A percentile compares a stretch with the other conserved stretches of the same genome.
Conservation (phyloP, 2,113 vertebrate species). For the Mirza zaza region DNA sequence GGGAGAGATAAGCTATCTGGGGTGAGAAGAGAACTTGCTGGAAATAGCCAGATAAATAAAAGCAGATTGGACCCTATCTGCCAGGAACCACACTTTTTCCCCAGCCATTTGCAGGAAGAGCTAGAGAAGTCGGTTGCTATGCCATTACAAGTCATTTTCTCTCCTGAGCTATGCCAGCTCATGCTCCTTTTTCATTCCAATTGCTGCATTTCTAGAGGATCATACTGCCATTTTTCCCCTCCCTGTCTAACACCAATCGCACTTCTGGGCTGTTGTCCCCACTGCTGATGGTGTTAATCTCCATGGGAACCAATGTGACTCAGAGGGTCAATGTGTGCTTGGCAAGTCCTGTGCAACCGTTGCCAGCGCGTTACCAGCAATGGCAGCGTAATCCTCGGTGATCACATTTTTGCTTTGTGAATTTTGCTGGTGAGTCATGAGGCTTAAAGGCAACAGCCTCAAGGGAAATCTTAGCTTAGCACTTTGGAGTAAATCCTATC, state of each 20-base stretch:
- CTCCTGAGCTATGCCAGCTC: constrained; percentile 34
- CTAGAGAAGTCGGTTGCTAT: constrained; percentile 42
- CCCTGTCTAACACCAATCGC: constrained; percentile 54
- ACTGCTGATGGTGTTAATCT: constrained; percentile 66
- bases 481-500: constrained; percentile 42
- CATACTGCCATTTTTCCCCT: constrained; percentile 66
- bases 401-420: constrained; percentile 67
- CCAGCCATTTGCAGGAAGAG: constrained; percentile 65
- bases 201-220: constrained; percentile 65
- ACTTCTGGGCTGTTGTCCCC: constrained; percentile 64
- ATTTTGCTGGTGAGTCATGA: constrained; percentile 49
- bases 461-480: constrained; percentile 54
- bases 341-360: constrained; percentile 61
- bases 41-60: constrained; percentile 62
- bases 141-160: constrained; percentile 63
- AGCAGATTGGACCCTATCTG: constrained; percentile 39
- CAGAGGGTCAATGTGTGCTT: constrained; percentile 71
- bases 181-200: constrained; percentile 69
- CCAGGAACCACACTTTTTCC: constrained; percentile 46
- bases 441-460: constrained; percentile 56
- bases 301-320: constrained; percentile 71
- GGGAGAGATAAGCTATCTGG: constrained; percentile 15
- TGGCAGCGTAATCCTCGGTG: constrained; percentile 56
- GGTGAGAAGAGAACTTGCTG: constrained; percentile 43
- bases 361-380: constrained; percentile 66